Evolutionary conservation across 2,113 vertebrate genomes (phyloP).

Genomic region (Gymnogyps californianus): DNA sequence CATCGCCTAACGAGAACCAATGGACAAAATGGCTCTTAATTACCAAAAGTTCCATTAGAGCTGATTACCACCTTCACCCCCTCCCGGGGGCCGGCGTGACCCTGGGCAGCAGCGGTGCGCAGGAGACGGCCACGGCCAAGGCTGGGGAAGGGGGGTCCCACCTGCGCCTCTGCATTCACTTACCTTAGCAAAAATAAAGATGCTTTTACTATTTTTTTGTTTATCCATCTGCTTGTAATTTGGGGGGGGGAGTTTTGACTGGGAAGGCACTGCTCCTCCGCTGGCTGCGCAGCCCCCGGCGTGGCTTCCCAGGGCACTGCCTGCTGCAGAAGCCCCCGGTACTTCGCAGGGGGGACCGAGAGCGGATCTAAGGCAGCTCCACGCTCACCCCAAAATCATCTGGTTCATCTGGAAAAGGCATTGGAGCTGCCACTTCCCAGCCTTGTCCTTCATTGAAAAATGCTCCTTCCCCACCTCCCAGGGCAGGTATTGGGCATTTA

Average conservation of each 20-base stretch:
- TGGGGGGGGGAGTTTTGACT: not conserved
- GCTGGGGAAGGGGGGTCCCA: not conserved
- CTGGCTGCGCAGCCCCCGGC: not conserved
- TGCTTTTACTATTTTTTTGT: not conserved
- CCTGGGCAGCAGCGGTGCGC: accelerated
- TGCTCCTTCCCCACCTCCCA: not conserved
- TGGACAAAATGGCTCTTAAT: not conserved
- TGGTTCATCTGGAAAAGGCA: not conserved
- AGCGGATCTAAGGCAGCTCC: not conserved
- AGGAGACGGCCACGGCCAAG: not conserved
- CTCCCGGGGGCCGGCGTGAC: not conserved
- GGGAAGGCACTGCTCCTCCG: accelerated
- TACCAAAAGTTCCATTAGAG: not conserved
- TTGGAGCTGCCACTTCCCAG: not conserved
- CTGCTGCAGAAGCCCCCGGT: not conserved
- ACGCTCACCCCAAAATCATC: not conserved
- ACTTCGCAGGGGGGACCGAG: accelerated
- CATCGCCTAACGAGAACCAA: not conserved
- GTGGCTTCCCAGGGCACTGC: not conserved
- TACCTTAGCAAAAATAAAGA: not conserved
- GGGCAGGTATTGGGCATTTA: not conserved
- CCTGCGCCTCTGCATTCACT: not conserved
- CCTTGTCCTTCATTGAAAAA: not conserved
- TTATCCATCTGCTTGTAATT: not conserved
- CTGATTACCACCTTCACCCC: not conserved